Base-by-base conservation (phyloP, 2,113 vertebrate species). In the Coryphaenoides rupestris region DNA sequence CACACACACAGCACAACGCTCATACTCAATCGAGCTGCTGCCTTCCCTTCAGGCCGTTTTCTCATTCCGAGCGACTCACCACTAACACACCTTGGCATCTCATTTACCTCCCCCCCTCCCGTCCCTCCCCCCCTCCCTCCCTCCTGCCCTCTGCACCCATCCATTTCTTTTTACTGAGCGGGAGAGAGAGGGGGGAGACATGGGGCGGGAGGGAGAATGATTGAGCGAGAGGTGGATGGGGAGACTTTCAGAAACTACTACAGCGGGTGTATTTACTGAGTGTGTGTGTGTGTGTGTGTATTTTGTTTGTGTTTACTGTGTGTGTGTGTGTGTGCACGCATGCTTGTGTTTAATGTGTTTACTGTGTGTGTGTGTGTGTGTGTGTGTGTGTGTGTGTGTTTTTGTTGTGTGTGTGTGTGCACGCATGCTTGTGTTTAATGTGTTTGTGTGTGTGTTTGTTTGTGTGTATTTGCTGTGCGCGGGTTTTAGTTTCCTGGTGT, bases 71-170 rank as follows among this genome's bases (percentile, higher is more conserved):
- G 21, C 76, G 52, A 69, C 79, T 89, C 90, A 89, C 52, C 19
- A 23, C 81, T 90, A 89, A 91, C 83, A 59, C 85, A 87, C 87
- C 87, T 82, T 89, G 89, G 85, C 90, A 88, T 89, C 87, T 90
- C 86, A 86, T 90, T 88, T 89, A 86, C 83, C 82, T 69, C 75
- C 65, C 69, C 57, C 23, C 46, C 60, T 33, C 55, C 33, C 58
- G 50, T 58, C 10, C 60, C 17, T 12, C 64, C 26, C n/a, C n/a
- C 58, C 58, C 21, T 53, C 49, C 56, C 28, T 21, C 21, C 74
- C 65, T 33, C 45, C 55, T 19, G 19, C 21, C 45, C 21, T 15
- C 50, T 62, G 53, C 23, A 74, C 13, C 33, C 65, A 70, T 62
- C 77, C 70, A n/a, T 81, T 77, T 68, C 22, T 64, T 73, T 76